Evolutionary conservation across 2,113 vertebrate species (phyloP).

Genomic region (Phaethon lepturus): DNA sequence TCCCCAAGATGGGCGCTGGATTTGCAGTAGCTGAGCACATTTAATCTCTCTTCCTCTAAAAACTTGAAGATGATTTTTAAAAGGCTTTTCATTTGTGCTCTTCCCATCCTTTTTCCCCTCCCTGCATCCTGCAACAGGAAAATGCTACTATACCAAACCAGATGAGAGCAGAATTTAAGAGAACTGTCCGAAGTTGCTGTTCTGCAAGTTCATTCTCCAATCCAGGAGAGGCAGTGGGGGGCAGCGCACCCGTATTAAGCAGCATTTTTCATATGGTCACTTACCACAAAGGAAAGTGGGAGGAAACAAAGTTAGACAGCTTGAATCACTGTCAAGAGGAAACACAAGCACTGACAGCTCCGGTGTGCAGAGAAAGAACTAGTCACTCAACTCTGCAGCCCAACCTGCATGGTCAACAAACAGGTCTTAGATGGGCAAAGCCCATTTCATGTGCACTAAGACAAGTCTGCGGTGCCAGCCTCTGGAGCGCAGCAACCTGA

Average conservation of each 20-base stretch:
- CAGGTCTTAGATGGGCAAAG: neutral
- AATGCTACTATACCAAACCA: neutral
- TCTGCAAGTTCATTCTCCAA: neutral
- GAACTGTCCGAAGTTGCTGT: neutral
- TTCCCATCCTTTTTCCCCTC: neutral
- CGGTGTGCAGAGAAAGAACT: neutral
- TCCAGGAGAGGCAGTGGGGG: neutral
- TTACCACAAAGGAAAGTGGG: neutral
- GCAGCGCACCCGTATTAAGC: accelerated
- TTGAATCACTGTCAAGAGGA: neutral
- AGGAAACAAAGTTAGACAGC: neutral
- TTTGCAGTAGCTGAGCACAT: neutral
- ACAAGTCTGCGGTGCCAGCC: neutral
- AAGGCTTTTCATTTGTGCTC: neutral
- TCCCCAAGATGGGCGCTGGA: accelerated
- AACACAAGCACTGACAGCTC: neutral
- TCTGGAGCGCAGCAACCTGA: neutral
- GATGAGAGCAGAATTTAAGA: neutral
- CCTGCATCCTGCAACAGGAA: neutral
- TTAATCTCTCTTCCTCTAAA: neutral
- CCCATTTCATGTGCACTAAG: accelerated
- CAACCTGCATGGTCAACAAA: neutral
- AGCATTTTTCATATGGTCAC: neutral
- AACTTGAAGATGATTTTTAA: neutral
- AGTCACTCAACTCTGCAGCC: neutral